These are phyloP conservation scores for Archaeoteleia sp. DNA, from an alignment of 2,888 invertebrate genomes.

Conservation along the genomic window DNA sequence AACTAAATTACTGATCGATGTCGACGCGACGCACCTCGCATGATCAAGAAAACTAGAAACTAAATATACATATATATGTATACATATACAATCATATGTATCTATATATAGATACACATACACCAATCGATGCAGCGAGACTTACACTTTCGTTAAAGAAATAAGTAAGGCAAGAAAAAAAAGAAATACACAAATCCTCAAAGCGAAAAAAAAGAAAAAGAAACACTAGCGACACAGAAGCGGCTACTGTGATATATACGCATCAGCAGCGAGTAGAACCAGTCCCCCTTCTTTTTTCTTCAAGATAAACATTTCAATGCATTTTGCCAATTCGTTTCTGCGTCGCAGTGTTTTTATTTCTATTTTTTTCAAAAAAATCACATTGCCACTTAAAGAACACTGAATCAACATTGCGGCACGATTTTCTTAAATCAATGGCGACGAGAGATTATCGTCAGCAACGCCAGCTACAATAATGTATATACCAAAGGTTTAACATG, in stretches of 20 bases:
- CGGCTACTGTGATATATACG: constrained; percentile 46
- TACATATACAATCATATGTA: constrained; percentile 21
- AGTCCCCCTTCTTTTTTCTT: constrained; percentile 10
- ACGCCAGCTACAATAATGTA: no score
- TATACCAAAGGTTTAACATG: no score
- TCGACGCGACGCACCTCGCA: constrained; percentile 26
- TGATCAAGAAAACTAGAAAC: no score
- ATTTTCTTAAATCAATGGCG: no score
- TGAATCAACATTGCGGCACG: no score
- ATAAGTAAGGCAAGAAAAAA: constrained; percentile 3
- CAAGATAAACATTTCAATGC: not conserved
- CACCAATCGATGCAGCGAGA: constrained; percentile 27
- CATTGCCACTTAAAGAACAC: no score
- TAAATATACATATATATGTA: constrained; percentile 23
- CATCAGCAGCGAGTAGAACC: constrained; percentile 35
- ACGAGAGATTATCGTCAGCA: no score
- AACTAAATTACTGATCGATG: constrained; percentile 33
- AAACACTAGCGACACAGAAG: constrained; percentile 38
- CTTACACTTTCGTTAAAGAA: constrained; percentile 30
- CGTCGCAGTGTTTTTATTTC: constrained; percentile 10
- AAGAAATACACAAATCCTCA: no score
- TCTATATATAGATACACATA: constrained; percentile 8
- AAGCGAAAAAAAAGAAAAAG: not conserved
- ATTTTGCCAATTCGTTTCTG: constrained; percentile 5
- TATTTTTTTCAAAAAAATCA: no score